A percentile compares a stretch with the other conserved stretches of the same genome.
These are phyloP conservation scores for Tuta absoluta DNA, from an alignment of 2,888 invertebrate species.

Conservation along the genomic window DNA sequence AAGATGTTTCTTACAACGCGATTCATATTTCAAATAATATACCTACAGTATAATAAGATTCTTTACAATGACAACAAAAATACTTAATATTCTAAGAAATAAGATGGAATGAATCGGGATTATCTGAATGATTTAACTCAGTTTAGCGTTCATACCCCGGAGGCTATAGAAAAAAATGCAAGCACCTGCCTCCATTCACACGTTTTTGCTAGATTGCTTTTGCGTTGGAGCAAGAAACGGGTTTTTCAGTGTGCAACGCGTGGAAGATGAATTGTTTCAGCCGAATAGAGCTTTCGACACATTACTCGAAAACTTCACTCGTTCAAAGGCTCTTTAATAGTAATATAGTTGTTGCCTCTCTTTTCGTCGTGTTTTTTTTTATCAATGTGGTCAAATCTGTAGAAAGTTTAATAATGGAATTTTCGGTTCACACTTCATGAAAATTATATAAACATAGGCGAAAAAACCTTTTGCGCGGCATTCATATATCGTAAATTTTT, in stretches of 20 bases:
- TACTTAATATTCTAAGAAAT: constrained; percentile 2
- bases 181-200: constrained; percentile 64
- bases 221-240: constrained; percentile 51
- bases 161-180: constrained; percentile 49
- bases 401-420: no score
- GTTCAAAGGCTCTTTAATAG: background rate
- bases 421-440: no score
- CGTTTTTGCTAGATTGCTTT: constrained; percentile 63
- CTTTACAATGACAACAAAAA: no score
- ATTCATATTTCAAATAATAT: background rate
- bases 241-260: constrained; percentile 49
- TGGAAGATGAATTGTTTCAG: constrained; percentile 55
- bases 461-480: no score
- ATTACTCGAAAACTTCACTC: constrained; percentile 1
- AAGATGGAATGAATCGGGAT: constrained; percentile 22
- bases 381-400: no score
- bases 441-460: no score
- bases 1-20: no score
- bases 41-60: background rate
- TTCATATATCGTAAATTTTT: no score
- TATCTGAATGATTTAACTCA: constrained; percentile 34
- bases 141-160: constrained; percentile 38
- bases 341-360: background rate
- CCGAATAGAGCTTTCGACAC: constrained; percentile 36
- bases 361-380: no score